Base-by-base conservation (phyloP, 1,140 invertebrate genomes). In the Drosophila simulans region DNA sequence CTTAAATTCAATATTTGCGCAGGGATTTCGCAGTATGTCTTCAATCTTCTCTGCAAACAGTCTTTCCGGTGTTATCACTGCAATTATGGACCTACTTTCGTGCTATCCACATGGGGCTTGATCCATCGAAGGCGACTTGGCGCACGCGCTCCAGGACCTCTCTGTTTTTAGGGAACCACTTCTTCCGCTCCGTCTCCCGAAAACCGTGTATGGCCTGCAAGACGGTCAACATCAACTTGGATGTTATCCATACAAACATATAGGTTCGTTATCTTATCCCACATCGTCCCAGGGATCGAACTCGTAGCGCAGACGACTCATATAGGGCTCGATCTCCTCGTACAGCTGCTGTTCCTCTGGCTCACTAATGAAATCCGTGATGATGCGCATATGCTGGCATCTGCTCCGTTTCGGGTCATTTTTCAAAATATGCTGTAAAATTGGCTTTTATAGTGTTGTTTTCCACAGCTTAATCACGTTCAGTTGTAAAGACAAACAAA, bases 231-330 rank as follows among this genome's bases (percentile, higher is more conserved):
- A 7, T 48, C 5, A 11, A 43, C 1, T 13, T 51, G 3, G n/a
- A 1, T 11, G 4, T 1, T 0, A 7, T 1, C 5, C 8, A 17
- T 15, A 5, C 4, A 5, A 4, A n/a, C 4, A 31, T 20, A 25
- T 1, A 31, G 12, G 13, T 13, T 13, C 5, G 15, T 11, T n/a
- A 7, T 15, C 17, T 20, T 8, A 39, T 94, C 95, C 94, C 93
- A 98, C 98, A 95, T 99, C 95, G 93, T 99, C 99, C 98, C 98
- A 99, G 92, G 99, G 97, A 86, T 97, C 95, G 91, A 94, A 95
- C 93, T 99, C 97, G 93, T 99, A 99, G 92, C 96, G 94, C 69
- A 99, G 93, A 74, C 95, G 93, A 92, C 96, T 97, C 81, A 99
- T 94, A 69, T 97, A 96, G 0, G 97, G 97, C 66, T 99, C 97